Conservation (phyloP, 64 coral and sea anemone genomes). For the Porites lutea region DNA sequence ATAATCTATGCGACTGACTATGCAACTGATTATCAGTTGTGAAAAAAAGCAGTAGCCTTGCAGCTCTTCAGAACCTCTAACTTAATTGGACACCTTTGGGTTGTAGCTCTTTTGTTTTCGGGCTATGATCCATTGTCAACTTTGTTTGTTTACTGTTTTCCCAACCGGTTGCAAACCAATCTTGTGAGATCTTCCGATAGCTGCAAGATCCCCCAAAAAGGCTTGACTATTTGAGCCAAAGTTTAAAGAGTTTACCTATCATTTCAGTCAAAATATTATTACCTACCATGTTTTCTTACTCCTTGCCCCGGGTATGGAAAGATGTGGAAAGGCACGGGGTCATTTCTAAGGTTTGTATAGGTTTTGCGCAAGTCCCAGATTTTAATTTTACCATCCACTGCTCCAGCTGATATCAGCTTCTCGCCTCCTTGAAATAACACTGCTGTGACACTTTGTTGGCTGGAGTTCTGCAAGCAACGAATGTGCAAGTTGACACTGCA, state of each 20-base stretch:
- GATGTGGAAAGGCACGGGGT: constrained; percentile 74
- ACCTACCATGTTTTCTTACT: constrained; percentile 90
- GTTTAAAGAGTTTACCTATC: background rate
- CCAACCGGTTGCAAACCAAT: no score
- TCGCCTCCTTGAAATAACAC: constrained; percentile 92
- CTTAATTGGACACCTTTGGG: no score
- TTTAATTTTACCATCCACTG: constrained; percentile 97
- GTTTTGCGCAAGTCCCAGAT: constrained; percentile 97
- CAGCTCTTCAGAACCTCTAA: no score
- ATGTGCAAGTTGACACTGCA: background rate
- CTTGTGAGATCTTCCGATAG: no score
- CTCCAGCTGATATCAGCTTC: constrained; percentile 89
- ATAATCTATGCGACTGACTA: no score
- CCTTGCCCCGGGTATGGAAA: constrained; percentile 93
- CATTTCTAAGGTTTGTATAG: constrained; percentile 69
- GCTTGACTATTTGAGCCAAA: background rate
- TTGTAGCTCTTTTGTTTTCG: no score
- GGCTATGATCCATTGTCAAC: no score
- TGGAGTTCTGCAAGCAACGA: constrained; percentile 60
- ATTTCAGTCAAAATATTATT: background rate
- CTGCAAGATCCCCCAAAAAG: no score
- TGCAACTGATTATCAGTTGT: no score
- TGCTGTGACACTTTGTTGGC: constrained; percentile 94
- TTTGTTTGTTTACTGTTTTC: no score
- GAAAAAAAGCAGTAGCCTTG: no score